Conservation (phyloP, 2,797 vertebrate genomes). For the Lutjanus argentimaculatus region DNA sequence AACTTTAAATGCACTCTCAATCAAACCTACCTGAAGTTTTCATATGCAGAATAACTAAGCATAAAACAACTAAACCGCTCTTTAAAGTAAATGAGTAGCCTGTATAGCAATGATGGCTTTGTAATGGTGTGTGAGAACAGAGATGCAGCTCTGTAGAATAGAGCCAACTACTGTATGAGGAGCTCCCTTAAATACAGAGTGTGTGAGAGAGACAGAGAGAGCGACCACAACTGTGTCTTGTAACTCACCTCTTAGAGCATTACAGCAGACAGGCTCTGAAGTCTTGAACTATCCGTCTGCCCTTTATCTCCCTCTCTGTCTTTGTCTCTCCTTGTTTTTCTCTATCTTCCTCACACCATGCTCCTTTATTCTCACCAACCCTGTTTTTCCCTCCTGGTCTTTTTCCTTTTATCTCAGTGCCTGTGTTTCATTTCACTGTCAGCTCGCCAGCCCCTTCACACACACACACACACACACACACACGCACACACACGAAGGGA, state of each 20-base stretch:
- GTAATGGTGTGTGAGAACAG: slow-evolving; percentile 54
- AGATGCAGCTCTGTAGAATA: slow-evolving; percentile 24
- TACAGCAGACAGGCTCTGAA: slow-evolving; percentile 41
- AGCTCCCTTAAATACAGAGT: background rate
- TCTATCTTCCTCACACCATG: slow-evolving; percentile 20
- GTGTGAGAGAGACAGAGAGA: slow-evolving; percentile 2
- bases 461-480: slow-evolving; percentile 10
- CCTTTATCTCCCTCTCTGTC: slow-evolving; percentile 46
- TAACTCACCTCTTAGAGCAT: slow-evolving; percentile 46
- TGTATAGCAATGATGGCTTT: slow-evolving; percentile 41
- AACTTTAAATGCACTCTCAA: slow-evolving; percentile 47
- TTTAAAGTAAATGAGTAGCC: slow-evolving; percentile 43
- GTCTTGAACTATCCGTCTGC: slow-evolving; percentile 42
- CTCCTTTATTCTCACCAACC: slow-evolving; percentile 36
- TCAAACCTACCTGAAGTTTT: slow-evolving; percentile 50
- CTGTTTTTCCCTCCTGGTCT: slow-evolving; percentile 24
- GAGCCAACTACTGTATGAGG: slow-evolving; percentile 8
- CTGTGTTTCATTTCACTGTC: slow-evolving; percentile 43
- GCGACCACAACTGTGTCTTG: slow-evolving; percentile 16
- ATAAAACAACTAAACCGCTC: slow-evolving; percentile 38
- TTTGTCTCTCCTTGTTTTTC: slow-evolving; percentile 48
- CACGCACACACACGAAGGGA: background rate
- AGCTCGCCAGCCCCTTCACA: slow-evolving; percentile 8
- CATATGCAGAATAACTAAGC: slow-evolving; percentile 49
- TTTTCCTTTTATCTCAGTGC: slow-evolving; percentile 44